These are phyloP conservation scores for Stomatorhinus walkeri DNA, from an alignment of 2,797 vertebrate species.

Conservation along the genomic window DNA sequence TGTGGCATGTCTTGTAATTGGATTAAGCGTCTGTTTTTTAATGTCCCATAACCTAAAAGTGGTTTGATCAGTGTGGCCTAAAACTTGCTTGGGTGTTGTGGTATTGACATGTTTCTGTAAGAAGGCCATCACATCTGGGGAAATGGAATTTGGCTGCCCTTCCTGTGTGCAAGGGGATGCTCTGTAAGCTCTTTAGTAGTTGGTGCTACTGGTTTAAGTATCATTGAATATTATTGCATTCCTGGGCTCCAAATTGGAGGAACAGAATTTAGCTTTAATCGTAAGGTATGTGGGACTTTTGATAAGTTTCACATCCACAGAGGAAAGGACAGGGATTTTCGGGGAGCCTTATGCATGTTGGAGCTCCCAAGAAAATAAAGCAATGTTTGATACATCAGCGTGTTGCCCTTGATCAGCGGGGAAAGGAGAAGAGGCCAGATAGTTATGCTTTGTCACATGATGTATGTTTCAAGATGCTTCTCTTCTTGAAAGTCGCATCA, in stretches of 20 bases:
- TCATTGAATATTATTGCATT: not conserved
- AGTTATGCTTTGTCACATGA: not conserved
- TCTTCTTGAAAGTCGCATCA: not conserved
- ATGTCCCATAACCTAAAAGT: not conserved
- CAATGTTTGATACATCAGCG: not conserved
- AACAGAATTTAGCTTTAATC: not conserved
- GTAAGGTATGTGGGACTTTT: not conserved
- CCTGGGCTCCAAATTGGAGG: not conserved
- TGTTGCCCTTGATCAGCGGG: not conserved
- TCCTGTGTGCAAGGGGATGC: not conserved
- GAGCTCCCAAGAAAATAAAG: not conserved
- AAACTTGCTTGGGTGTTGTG: not conserved
- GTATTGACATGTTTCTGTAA: not conserved
- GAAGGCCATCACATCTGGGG: not conserved
- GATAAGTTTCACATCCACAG: not conserved
- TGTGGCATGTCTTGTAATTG: not conserved
- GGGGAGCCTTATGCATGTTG: not conserved
- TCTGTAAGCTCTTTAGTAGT: not conserved
- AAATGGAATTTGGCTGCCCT: not conserved
- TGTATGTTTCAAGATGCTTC: not conserved
- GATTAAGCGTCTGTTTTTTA: not conserved
- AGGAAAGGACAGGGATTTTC: not conserved
- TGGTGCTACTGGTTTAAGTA: slow-evolving; percentile 12
- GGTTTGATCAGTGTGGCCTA: not conserved
- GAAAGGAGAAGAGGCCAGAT: not conserved